Evolutionary conservation across 2,888 invertebrate species (phyloP).

Genomic region (Spilarctia lutea): DNA sequence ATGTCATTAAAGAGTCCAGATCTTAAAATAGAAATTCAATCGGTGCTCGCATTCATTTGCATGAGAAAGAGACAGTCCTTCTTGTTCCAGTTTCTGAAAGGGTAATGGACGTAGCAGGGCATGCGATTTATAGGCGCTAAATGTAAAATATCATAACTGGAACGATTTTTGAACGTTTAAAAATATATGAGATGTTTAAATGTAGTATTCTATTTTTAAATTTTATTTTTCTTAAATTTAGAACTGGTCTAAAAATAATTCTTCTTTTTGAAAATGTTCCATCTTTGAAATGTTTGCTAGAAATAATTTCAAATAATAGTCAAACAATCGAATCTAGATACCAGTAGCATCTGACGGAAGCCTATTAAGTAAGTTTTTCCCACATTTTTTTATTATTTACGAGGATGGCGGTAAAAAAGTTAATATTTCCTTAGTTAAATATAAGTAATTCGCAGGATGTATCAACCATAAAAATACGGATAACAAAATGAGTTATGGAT

Average conservation of each 20-base stretch:
- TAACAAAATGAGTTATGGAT: background rate
- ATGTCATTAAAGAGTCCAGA: conserved; percentile 16
- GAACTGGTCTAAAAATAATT: background rate
- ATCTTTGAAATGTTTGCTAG: background rate
- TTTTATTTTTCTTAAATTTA: background rate
- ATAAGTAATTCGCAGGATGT: conserved; percentile 8
- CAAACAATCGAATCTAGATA: background rate
- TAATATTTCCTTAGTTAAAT: conserved; percentile 14
- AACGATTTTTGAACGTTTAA: background rate
- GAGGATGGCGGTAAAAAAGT: conserved; percentile 13
- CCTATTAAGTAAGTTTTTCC: background rate
- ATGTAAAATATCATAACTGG: conserved; percentile 1
- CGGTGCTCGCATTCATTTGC: conserved; percentile 36
- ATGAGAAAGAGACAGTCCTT: conserved; percentile 35
- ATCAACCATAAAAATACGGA: background rate
- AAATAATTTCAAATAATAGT: background rate
- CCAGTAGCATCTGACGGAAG: background rate
- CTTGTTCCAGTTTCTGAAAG: conserved; percentile 32
- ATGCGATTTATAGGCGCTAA: conserved; percentile 13
- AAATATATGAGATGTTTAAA: background rate
- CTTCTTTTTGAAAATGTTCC: background rate
- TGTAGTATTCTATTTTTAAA: background rate
- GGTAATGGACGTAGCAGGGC: conserved; percentile 37
- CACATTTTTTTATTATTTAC: background rate
- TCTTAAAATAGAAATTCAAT: conserved; percentile 37